Evolutionary conservation across 2,113 vertebrate genomes (phyloP).

Genomic region (Nettapus auritus): DNA sequence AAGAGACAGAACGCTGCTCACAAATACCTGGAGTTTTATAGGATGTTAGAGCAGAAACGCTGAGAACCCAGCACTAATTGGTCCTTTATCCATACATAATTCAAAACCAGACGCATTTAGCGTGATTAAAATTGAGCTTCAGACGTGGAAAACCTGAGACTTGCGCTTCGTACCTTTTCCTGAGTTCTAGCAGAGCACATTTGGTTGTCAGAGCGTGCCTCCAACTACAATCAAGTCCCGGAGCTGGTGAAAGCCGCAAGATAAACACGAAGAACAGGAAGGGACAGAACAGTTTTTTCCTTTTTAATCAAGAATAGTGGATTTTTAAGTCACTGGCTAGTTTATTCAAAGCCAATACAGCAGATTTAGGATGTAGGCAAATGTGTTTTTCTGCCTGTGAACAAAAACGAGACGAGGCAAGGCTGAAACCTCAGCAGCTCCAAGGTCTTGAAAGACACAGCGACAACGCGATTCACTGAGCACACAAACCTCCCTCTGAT

Average conservation of each 20-base stretch:
- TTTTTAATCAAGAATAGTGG: neutral
- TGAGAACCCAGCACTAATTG: neutral
- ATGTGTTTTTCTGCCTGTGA: neutral
- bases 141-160: neutral
- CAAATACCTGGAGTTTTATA: neutral
- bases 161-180: neutral
- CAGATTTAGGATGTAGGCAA: neutral
- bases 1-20: neutral
- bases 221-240: neutral
- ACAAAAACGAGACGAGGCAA: neutral
- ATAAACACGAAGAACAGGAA: neutral
- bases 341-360: neutral
- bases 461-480: neutral
- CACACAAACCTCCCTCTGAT: neutral
- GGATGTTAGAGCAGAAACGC: neutral
- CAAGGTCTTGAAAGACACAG: neutral
- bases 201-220: neutral
- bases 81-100: neutral
- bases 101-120: neutral
- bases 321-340: neutral
- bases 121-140: neutral
- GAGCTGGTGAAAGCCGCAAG: neutral
- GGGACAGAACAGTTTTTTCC: neutral
- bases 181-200: rapidly evolving
- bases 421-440: neutral